Conservation (phyloP, 1,140 invertebrate genomes). For the Campoletis sonorensis region DNA sequence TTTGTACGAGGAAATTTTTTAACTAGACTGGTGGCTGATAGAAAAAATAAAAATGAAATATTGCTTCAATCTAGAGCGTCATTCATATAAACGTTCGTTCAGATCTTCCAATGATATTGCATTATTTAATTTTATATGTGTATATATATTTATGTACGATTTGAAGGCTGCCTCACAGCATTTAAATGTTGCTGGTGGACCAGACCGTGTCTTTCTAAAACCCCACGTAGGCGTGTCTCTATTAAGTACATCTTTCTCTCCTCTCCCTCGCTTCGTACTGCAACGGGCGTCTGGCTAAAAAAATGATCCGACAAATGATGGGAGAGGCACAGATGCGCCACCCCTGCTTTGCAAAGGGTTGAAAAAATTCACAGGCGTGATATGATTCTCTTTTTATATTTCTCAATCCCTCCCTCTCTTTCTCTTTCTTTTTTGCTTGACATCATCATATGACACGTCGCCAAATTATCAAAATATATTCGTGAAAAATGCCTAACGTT, state of each 20-base stretch:
- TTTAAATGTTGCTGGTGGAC: conserved; percentile 57
- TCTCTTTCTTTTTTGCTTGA: conserved; percentile 53
- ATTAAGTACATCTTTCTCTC: conserved; percentile 67
- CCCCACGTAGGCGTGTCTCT: conserved; percentile 68
- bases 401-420: conserved; percentile 58
- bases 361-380: conserved; percentile 52
- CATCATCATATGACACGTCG: conserved; percentile 68
- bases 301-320: conserved; percentile 64
- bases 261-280: conserved; percentile 49
- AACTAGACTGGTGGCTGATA: no score
- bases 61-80: neutral
- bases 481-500: no score
- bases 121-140: conserved; percentile 43
- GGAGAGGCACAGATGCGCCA: conserved; percentile 60
- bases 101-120: conserved; percentile 39
- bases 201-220: conserved; percentile 49
- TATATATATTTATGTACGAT: conserved; percentile 53
- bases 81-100: conserved; percentile 1
- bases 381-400: conserved; percentile 43
- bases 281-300: conserved; percentile 38
- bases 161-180: conserved; percentile 59
- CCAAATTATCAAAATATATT: no score
- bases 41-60: neutral
- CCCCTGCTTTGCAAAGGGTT: conserved; percentile 62
- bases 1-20: no score